Conservation (phyloP, 92 coral and sea anemone genomes). For the Epizoanthus illoricatus region DNA sequence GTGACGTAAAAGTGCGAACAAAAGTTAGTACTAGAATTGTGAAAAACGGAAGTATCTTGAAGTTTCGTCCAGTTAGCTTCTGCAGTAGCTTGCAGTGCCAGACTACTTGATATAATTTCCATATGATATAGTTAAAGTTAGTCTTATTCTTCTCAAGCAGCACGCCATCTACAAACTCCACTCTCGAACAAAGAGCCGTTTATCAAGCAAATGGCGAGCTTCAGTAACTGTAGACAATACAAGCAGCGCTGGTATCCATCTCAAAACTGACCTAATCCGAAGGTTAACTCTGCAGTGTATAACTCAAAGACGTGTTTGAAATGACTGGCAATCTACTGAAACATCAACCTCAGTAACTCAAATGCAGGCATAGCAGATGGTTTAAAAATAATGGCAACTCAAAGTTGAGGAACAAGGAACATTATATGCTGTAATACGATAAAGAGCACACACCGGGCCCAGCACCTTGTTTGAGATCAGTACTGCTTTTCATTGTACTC, state of each 20-base stretch:
- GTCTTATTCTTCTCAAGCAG: neutral
- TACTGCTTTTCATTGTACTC: neutral
- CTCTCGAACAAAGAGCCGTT: conserved; percentile 26
- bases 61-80: conserved; percentile 16
- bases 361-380: too few relatives aligned
- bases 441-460: conserved; percentile 33
- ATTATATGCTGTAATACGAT: conserved; percentile 33
- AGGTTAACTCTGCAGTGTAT: neutral
- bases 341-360: too few relatives aligned
- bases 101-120: neutral
- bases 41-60: neutral
- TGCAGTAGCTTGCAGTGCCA: neutral
- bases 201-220: conserved; percentile 25
- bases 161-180: conserved; percentile 21
- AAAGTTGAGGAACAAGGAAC: conserved; percentile 11
- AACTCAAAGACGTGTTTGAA: too few relatives aligned
- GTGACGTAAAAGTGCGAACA: too few relatives aligned
- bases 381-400: too few relatives aligned
- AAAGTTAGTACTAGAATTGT: neutral
- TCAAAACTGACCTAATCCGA: neutral
- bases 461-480: neutral
- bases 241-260: neutral
- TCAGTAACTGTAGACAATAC: conserved; percentile 19
- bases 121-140: too few relatives aligned
- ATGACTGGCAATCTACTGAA: too few relatives aligned